Evolutionary conservation across 2,888 invertebrate genomes (phyloP).

Genomic region (Didymodactylos carnosus): DNA sequence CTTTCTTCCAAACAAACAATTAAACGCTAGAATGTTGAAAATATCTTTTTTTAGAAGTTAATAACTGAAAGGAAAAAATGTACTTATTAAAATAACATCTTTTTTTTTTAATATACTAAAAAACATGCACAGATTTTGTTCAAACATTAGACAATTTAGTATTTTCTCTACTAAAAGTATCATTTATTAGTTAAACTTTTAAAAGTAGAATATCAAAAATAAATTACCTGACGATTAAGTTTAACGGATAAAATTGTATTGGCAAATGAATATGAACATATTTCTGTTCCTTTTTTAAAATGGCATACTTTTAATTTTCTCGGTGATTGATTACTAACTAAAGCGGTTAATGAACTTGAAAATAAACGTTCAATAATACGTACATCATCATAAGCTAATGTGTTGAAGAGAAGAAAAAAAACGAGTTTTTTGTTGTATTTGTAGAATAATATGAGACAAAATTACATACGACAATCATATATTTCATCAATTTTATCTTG

Average conservation of each 20-base stretch:
- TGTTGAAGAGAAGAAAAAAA: constrained; percentile 14
- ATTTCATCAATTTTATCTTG: constrained; percentile 59
- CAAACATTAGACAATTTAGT: too few species aligned
- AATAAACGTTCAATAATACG: constrained; percentile 83
- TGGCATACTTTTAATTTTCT: constrained; percentile 81
- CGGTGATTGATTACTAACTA: constrained; percentile 73
- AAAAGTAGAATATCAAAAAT: too few species aligned
- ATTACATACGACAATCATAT: constrained; percentile 52
- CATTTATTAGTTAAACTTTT: not conserved
- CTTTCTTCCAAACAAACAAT: constrained; percentile 92
- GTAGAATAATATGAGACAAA: not conserved
- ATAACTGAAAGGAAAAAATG: not conserved
- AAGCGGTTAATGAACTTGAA: constrained; percentile 82
- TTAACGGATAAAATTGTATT: constrained; percentile 86
- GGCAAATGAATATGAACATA: constrained; percentile 82
- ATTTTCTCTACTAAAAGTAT: too few species aligned
- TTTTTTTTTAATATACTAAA: too few species aligned
- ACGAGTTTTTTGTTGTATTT: not conserved
- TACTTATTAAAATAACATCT: too few species aligned
- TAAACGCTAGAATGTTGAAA: constrained; percentile 47
- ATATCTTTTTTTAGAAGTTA: constrained; percentile 5
- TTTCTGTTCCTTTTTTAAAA: constrained; percentile 89
- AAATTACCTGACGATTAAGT: constrained; percentile 66
- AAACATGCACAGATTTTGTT: too few species aligned
- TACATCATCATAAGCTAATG: constrained; percentile 38